These are phyloP conservation scores for Mus spretus DNA, from an alignment of 2,797 vertebrate species.

Conservation along the genomic window DNA sequence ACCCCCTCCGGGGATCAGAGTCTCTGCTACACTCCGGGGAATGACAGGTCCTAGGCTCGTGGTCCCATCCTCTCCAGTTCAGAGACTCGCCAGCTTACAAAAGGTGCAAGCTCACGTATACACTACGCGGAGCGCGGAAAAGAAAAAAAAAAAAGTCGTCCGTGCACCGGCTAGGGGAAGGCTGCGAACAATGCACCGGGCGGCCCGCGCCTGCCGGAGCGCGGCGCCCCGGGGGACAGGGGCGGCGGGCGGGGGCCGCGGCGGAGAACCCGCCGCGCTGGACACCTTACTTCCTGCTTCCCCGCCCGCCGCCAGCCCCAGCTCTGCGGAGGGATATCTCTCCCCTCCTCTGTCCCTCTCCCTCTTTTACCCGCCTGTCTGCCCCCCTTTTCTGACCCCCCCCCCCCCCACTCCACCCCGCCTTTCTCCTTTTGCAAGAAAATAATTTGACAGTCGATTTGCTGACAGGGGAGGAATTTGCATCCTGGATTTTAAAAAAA, in stretches of 20 bases:
- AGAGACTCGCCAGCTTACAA: slow-evolving; percentile 73
- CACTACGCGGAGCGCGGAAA: slow-evolving; percentile 66
- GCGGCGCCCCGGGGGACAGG: slow-evolving; percentile 73
- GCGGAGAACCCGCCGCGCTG: slow-evolving; percentile 75
- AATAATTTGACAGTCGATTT: slow-evolving; percentile 90
- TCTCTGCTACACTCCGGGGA: slow-evolving; percentile 45
- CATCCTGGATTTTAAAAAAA: slow-evolving; percentile 82
- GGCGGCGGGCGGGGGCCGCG: slow-evolving; percentile 70
- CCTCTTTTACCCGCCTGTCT: slow-evolving; percentile 63
- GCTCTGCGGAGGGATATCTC: slow-evolving; percentile 89
- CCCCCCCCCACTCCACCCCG: slow-evolving; percentile 59
- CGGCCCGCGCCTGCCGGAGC: slow-evolving; percentile 61
- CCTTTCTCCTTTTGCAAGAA: slow-evolving; percentile 87
- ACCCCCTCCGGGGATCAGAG: slow-evolving; percentile 61
- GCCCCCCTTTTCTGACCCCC: slow-evolving; percentile 70
- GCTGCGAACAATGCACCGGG: slow-evolving; percentile 76
- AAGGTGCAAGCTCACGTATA: slow-evolving; percentile 77
- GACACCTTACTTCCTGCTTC: slow-evolving; percentile 90
- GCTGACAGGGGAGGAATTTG: slow-evolving; percentile 87
- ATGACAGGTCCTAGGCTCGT: slow-evolving; percentile 76
- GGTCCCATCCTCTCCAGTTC: slow-evolving; percentile 20
- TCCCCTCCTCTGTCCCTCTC: slow-evolving; percentile 80
- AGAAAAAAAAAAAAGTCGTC: slow-evolving; percentile 68
- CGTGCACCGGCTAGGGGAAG: not conserved
- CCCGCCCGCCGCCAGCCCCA: slow-evolving; percentile 86